phyloP scores from a whole-genome alignment of 2,113 vertebrate genomes.

The Baryphthengus martii region DNA sequence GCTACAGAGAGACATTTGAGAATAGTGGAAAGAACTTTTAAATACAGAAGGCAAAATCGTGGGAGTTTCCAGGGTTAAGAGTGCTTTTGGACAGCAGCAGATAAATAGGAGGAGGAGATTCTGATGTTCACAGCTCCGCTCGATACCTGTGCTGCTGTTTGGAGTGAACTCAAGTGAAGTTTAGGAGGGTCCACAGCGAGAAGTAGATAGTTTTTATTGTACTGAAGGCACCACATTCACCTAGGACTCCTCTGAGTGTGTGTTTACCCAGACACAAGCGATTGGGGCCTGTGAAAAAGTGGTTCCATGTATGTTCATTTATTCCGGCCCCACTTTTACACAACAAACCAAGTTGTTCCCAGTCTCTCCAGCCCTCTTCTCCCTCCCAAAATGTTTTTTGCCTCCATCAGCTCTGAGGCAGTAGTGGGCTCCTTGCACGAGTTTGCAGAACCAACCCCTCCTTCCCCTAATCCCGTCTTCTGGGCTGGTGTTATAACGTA shows the following conservation, averaged over 20 bases:
- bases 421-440: not conserved
- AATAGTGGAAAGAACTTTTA: not conserved
- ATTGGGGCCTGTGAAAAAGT: not conserved
- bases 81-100: not conserved
- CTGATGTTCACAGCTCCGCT: not conserved
- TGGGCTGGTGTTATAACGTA: not conserved
- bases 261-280: not conserved
- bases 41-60: not conserved
- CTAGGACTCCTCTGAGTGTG: not conserved
- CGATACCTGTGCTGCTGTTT: not conserved
- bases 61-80: not conserved
- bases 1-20: not conserved
- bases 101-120: not conserved
- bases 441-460: not conserved
- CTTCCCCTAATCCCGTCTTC: not conserved
- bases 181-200: not conserved
- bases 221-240: not conserved
- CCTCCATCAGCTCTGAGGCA: not conserved
- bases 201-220: not conserved
- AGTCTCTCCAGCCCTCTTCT: not conserved
- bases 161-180: not conserved
- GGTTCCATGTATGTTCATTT: not conserved
- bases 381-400: not conserved
- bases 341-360: not conserved
- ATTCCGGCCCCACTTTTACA: not conserved